These are phyloP conservation scores for Gymnopithys bicolor DNA, from an alignment of 2,797 vertebrate species.

Conservation along the genomic window DNA sequence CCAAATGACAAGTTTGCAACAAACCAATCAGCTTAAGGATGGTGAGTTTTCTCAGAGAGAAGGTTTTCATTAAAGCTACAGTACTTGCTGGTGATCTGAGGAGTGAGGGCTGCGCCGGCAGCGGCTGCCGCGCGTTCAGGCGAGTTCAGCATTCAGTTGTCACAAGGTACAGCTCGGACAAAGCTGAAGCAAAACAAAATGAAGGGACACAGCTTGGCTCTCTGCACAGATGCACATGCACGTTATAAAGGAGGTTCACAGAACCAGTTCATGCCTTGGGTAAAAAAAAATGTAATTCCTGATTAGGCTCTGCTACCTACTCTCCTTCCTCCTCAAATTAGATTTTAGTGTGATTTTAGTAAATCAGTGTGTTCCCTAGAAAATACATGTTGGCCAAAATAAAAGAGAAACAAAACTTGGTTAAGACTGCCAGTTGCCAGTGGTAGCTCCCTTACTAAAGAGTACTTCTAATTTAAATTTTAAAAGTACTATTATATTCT, in stretches of 20 bases:
- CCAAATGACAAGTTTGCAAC: not conserved
- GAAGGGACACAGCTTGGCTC: not conserved
- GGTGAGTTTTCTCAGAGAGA: not conserved
- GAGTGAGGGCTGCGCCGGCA: not conserved
- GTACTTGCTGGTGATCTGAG: conserved; percentile 43
- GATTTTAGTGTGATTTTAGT: not conserved
- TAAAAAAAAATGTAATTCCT: not conserved
- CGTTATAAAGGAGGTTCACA: conserved; percentile 3
- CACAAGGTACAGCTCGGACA: conserved; percentile 33
- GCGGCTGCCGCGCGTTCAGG: not conserved
- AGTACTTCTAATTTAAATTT: not conserved
- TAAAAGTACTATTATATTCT: not conserved
- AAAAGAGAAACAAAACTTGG: not conserved
- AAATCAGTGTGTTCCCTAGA: not conserved
- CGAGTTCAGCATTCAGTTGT: conserved; percentile 26
- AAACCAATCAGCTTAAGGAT: not conserved
- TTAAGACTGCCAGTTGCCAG: not conserved
- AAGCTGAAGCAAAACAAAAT: conserved; percentile 16
- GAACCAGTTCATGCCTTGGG: conserved; percentile 22
- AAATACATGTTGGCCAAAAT: not conserved
- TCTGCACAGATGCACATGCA: conserved; percentile 21
- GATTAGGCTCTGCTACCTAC: not conserved
- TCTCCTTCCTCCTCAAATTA: not conserved
- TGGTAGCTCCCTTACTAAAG: not conserved
- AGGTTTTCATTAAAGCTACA: conserved; percentile 33